Evolutionary conservation across 1,140 invertebrate genomes (phyloP).

Genomic region (Propsilocerus akamusi): DNA sequence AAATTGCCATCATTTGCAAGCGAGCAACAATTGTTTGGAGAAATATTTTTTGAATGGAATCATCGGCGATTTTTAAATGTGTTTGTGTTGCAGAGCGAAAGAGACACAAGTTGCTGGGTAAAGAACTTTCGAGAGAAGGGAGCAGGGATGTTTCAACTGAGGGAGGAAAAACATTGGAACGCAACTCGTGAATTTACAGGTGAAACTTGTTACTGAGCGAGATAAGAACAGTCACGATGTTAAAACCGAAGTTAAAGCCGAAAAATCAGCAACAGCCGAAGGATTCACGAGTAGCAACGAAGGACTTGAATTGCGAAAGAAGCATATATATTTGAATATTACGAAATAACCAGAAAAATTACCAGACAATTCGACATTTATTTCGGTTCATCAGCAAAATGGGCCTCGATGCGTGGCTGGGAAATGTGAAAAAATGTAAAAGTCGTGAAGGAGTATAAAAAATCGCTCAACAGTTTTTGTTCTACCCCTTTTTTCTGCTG

Average conservation of each 20-base stretch:
- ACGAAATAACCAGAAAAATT: neutral
- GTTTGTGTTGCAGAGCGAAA: neutral
- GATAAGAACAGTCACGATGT: neutral
- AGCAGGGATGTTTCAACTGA: neutral
- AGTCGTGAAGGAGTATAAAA: neutral
- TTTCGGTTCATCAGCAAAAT: neutral
- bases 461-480: neutral
- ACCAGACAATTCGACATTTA: neutral
- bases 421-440: neutral
- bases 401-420: neutral
- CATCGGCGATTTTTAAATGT: no score
- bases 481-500: neutral
- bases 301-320: neutral
- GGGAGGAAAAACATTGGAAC: conserved; percentile 1
- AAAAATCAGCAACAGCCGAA: neutral
- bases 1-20: neutral
- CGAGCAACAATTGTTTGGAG: neutral
- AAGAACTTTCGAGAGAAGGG: no score
- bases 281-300: neutral
- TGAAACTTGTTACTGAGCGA: neutral
- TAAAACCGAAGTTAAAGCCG: neutral
- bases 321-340: neutral
- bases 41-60: neutral
- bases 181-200: conserved; percentile 3
- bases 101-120: neutral